phyloP scores from a whole-genome alignment of 2,888 invertebrate genomes.

The Orchesella flavescens region DNA sequence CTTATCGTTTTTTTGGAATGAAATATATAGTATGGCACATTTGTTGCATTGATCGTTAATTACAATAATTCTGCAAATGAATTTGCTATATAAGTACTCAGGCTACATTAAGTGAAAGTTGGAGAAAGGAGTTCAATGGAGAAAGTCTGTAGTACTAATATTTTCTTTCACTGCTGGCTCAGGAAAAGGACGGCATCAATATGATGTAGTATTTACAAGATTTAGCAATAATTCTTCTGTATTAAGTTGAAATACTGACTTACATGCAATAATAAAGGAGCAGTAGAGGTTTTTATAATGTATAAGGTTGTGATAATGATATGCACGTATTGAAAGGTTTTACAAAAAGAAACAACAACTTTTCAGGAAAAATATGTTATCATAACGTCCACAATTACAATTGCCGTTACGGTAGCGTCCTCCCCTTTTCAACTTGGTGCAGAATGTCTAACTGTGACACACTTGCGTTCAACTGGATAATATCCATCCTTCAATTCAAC shows the following conservation, averaged over 20 bases:
- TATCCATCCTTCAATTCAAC: neutral
- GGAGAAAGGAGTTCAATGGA: neutral
- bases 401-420: neutral
- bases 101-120: neutral
- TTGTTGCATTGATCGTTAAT: slow-evolving; percentile 40
- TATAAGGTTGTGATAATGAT: neutral
- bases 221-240: neutral
- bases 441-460: neutral
- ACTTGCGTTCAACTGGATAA: neutral
- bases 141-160: neutral
- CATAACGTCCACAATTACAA: too few species aligned
- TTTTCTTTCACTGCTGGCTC: too few species aligned
- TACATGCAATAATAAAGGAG: neutral
- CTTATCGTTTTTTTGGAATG: slow-evolving; percentile 50
- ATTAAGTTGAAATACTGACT: neutral
- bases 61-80: neutral
- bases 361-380: neutral
- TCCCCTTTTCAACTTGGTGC: neutral
- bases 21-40: slow-evolving; percentile 53
- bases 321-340: neutral
- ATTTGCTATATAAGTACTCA: neutral
- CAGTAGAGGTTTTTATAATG: too few species aligned
- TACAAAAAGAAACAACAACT: neutral
- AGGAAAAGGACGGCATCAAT: neutral
- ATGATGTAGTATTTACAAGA: neutral